Evolutionary conservation across 1,140 invertebrate genomes (phyloP), one percentile per base, ranked within the genome.

Genomic region (Drosophila subpulchrella): DNA sequence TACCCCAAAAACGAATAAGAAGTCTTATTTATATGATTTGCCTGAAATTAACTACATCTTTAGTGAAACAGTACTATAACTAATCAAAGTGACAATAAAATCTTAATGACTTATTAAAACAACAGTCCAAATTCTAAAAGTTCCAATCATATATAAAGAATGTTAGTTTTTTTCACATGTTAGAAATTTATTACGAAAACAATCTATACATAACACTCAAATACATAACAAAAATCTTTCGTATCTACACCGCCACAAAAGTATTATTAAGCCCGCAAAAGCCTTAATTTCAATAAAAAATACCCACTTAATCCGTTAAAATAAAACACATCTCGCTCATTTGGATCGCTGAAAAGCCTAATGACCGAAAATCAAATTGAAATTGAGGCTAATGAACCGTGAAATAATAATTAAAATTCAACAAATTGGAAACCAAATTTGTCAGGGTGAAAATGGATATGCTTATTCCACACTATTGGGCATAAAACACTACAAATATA

Each of bases 401-500:
- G 54, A 75, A 75, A 75, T 75, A 65, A 75, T 75, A 75, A 75
- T 75, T 66, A 58, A 75, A 75, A 75, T 63, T 75, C 46, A 63
- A 66, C 61, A 54, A 75, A 75, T 57, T 65, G 73, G 53, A 46
- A 65, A 57, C 41, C 39, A 39, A 75, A 75, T 53, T 66, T 65
- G 60, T 74, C 46, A 51, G 46, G 39, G 17, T 41, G 24, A 47
- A 48, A 48, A 66, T 10, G 24, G 13, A n/a, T 47, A 57, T 41
- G 36, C 20, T 50, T n/a, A 32, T 44, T 53, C 15, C 47, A 42
- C 32, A 46, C 53, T 53, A 68, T 46, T 38, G 6, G 59, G 11
- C 20, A 46, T 17, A 15, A 20, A 63, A 34, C 36, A 50, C 39
- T 8, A 13, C 30, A 48, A 34, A 55, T 38, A 44, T 12, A 48